These are phyloP conservation scores for Dexiosoma caninum DNA, from an alignment of 2,888 invertebrate genomes.

Conservation along the genomic window DNA sequence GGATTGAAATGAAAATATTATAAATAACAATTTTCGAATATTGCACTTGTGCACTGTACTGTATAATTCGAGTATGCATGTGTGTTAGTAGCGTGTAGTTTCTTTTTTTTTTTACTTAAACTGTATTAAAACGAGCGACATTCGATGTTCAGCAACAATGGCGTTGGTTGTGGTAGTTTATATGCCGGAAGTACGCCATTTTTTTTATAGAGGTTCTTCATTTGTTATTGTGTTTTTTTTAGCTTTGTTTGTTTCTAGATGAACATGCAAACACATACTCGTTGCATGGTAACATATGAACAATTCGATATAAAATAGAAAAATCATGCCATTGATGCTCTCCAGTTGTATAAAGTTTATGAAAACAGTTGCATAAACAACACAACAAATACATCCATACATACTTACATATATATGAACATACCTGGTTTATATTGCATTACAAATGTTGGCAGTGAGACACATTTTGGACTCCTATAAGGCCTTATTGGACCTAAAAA, in stretches of 20 bases:
- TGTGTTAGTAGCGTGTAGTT: no score
- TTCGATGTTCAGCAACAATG: constrained; percentile 34
- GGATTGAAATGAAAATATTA: no score
- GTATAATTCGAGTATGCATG: no score
- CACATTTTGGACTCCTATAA: not conserved
- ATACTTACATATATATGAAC: not conserved
- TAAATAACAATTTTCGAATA: no score
- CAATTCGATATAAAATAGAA: constrained; percentile 24
- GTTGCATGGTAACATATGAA: not conserved
- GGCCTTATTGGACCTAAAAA: not conserved
- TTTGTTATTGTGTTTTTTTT: constrained; percentile 39
- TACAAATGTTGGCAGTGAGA: not conserved
- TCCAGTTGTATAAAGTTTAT: constrained; percentile 34
- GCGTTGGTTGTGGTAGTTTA: constrained; percentile 8
- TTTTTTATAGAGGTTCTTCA: constrained; percentile 32
- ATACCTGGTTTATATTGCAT: not conserved
- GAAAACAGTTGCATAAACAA: constrained; percentile 3
- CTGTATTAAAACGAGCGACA: constrained; percentile 31
- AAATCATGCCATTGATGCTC: constrained; percentile 56
- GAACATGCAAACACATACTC: constrained; percentile 4
- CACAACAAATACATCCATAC: not conserved
- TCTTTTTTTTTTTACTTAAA: not conserved
- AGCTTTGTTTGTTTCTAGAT: constrained; percentile 8
- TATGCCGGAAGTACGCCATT: constrained; percentile 53
- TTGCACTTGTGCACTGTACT: no score